Evolutionary conservation across 2,113 vertebrate genomes (phyloP), one percentile per base, ranked within the genome.

Genomic region (Guaruba guarouba): DNA sequence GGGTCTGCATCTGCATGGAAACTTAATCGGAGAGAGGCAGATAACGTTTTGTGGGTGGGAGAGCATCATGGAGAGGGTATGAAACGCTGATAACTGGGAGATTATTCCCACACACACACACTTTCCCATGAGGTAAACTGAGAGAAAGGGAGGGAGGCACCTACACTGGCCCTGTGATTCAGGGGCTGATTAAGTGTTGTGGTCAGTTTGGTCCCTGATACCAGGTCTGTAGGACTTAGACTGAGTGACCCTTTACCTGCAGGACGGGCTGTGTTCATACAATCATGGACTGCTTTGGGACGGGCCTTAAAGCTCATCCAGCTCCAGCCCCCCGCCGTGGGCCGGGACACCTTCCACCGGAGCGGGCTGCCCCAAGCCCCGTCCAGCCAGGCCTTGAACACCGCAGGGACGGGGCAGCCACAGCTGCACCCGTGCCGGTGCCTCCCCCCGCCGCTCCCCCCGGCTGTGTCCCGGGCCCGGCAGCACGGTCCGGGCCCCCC

Each of bases 101-200:
- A 8, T 2, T n/a, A 11, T 31, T 54, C 10, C 17, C 52, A 24
- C 48, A 48, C 48, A 48, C 48, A 24, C 48, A 48, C 46, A 22
- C 46, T 16, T 20, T n/a, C 8, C 23, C 25, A 6, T 5, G 4
- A 29, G 37, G 39, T 22, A 31, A 71, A 82, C 55, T 8, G 41
- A n/a, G 18, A 31, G 61, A 7, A 44, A 54, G 5, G 16, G 22
- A 70, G 5, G 6, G 5, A 37, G 12, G 28, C 8, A 24, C 14
- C 35, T 15, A 1, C 55, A 4, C 27, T 6, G 7, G 1, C 12
- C 11, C 39, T 2, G 8, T 0, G 13, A 8, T 24, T 46, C 14
- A 6, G 59, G 25, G 12, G 29, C 39, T 35, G n/a, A 25, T 23
- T 46, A 22, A 22, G 17, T 29, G 28, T 2, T 25, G 29, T 1